phyloP scores from a whole-genome alignment of 2,888 invertebrate genomes.

The Bedellia somnulentella region DNA sequence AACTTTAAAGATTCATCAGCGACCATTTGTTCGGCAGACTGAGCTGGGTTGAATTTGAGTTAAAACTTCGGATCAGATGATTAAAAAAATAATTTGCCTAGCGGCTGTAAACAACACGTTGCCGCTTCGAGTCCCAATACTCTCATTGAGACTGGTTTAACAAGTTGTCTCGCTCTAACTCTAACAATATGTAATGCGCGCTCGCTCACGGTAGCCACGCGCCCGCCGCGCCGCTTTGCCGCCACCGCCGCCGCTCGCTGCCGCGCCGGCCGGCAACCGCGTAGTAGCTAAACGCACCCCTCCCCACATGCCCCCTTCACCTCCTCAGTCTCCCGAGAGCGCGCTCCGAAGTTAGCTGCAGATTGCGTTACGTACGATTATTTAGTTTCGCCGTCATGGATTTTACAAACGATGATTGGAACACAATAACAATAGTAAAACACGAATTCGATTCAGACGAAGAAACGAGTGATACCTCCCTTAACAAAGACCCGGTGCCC shows the following conservation, averaged over 20 bases:
- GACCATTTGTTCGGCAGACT: too few species aligned
- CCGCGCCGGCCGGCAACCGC: constrained; percentile 22
- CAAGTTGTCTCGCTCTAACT: background rate
- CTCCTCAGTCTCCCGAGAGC: constrained; percentile 54
- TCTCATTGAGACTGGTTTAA: too few species aligned
- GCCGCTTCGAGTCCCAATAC: too few species aligned
- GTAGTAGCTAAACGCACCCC: too few species aligned
- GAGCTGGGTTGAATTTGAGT: too few species aligned
- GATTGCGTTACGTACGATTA: constrained; percentile 14
- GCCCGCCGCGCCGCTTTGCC: constrained; percentile 18
- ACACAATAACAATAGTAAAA: constrained; percentile 31
- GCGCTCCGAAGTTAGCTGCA: too few species aligned
- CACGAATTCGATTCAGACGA: constrained; percentile 30
- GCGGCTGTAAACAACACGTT: too few species aligned
- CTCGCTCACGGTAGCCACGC: constrained; percentile 12
- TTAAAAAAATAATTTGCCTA: too few species aligned
- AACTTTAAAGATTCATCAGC: too few species aligned
- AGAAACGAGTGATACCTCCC: constrained; percentile 15
- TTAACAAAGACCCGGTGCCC: too few species aligned
- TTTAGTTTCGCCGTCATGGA: constrained; percentile 24
- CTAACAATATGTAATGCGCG: constrained; percentile 9
- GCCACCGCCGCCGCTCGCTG: constrained; percentile 36
- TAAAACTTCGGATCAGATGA: too few species aligned
- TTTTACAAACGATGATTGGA: constrained; percentile 35
- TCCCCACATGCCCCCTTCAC: too few species aligned